Evolutionary conservation across 2,113 vertebrate species (phyloP).

Genomic region (Urocitellus parryii): DNA sequence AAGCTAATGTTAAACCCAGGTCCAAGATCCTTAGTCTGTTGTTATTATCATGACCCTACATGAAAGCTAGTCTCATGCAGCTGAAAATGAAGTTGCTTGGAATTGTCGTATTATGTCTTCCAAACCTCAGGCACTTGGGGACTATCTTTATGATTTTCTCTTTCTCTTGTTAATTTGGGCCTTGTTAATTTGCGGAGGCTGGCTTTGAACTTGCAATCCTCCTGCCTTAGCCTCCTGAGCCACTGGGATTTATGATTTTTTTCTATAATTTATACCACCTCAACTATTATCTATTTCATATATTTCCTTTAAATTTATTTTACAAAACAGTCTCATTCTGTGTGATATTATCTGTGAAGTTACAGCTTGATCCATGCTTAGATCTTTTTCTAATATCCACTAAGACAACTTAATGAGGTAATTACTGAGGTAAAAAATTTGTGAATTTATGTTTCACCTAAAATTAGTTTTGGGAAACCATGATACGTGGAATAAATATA

Average conservation of each 20-base stretch:
- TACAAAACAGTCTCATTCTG: not conserved
- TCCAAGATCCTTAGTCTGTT: not conserved
- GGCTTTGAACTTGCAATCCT: no score
- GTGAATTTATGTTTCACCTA: not conserved
- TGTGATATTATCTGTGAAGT: not conserved
- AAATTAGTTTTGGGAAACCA: slow-evolving; percentile 45
- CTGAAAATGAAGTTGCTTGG: not conserved
- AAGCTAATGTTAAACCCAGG: slow-evolving; percentile 31
- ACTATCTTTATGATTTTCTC: slow-evolving; percentile 23
- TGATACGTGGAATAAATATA: not conserved
- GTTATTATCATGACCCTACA: not conserved
- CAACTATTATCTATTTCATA: not conserved
- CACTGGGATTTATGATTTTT: not conserved
- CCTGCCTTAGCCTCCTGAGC: no score
- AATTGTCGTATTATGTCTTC: not conserved
- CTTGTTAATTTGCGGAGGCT: no score
- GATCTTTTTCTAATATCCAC: slow-evolving; percentile 1
- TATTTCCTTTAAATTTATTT: slow-evolving; percentile 10
- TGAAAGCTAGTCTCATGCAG: not conserved
- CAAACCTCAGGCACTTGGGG: not conserved
- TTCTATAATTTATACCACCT: not conserved
- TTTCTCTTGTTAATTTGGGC: no score
- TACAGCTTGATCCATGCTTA: not conserved
- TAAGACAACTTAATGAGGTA: not conserved
- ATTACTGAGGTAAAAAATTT: slow-evolving; percentile 29